Base-by-base conservation (phyloP, 2,888 invertebrate species). In the Amiota mariae region DNA sequence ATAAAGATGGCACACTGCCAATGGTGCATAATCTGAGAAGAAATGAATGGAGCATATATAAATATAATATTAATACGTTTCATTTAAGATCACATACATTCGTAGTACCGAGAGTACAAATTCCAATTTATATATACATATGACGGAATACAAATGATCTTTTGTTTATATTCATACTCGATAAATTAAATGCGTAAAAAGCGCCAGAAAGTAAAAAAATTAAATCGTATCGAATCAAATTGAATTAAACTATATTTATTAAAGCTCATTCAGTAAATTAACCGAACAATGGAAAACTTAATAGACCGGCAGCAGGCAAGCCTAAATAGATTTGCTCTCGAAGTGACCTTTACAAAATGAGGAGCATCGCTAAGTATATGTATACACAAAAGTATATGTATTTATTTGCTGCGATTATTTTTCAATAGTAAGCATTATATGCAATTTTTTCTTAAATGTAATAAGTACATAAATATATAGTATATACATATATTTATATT, bases 21-120 rank as follows among this genome's bases (percentile, higher is more conserved):
- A 63, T 46, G 46, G 36, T n/a, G 63, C 18, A 3, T 11, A 20
- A 20, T 59, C 59, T 59, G 59, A 1, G 10, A 10, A 10, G 20
- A 11, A 59, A 36, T 36, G 36, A 36, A 36, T 36, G 2, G 36
- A 18, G 24, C 24, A 18, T 59, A 12, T 70, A 49, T 61, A 61
- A 59, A 63, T 71, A 6, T 2, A 2, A 24, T 71, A 70, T 71
- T 72, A 24, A 75, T 46, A 73, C 61, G 66, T n/a, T 6, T 36
- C 11, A 48, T 57, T 46, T 47, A 15, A 9, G 49, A 49, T n/a
- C 36, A 20, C 9, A 8, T 64, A 80, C 54, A 51, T 24, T 2
- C 24, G 3, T 24, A 3, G 81, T 79, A 80, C 36, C 6, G 6
- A 36, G 8, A 36, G 36, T 36, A n/a, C 78, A 77, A 77, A 76